Conservation (phyloP, 2,797 vertebrate genomes). For the Sternotherus odoratus region DNA sequence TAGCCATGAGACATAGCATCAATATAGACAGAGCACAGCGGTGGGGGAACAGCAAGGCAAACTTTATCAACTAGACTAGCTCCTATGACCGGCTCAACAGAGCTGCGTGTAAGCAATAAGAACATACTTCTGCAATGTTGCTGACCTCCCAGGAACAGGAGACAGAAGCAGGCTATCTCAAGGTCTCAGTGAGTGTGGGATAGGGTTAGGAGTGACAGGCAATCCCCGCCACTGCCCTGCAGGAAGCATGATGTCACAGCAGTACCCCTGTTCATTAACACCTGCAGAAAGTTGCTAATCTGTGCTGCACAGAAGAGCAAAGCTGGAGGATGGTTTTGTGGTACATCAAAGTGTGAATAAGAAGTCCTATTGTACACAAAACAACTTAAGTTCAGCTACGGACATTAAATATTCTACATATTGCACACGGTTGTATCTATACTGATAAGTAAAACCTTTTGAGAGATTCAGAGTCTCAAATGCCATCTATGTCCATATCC, state of each 20-base stretch:
- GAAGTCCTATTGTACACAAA: not conserved
- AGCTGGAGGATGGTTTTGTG: not conserved
- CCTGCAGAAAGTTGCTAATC: not conserved
- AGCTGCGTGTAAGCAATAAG: not conserved
- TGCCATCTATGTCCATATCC: not conserved
- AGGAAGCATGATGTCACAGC: not conserved
- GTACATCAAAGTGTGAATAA: accelerated
- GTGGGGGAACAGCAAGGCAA: not conserved
- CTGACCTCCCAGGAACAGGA: not conserved
- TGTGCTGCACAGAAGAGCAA: not conserved
- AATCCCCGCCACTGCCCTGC: accelerated
- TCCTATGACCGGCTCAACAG: not conserved
- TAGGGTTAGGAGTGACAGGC: accelerated
- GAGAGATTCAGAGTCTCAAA: not conserved
- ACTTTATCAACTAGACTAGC: not conserved
- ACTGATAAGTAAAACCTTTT: not conserved
- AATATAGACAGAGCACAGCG: not conserved
- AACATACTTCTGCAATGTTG: not conserved
- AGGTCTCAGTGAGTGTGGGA: not conserved
- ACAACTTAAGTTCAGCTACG: not conserved
- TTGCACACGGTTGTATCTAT: not conserved
- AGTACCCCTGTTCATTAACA: not conserved
- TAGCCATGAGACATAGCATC: not conserved
- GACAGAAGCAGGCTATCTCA: not conserved
- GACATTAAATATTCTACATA: accelerated